Evolutionary conservation across 2,113 vertebrate species (phyloP).

Genomic region (Callithrix jacchus): DNA sequence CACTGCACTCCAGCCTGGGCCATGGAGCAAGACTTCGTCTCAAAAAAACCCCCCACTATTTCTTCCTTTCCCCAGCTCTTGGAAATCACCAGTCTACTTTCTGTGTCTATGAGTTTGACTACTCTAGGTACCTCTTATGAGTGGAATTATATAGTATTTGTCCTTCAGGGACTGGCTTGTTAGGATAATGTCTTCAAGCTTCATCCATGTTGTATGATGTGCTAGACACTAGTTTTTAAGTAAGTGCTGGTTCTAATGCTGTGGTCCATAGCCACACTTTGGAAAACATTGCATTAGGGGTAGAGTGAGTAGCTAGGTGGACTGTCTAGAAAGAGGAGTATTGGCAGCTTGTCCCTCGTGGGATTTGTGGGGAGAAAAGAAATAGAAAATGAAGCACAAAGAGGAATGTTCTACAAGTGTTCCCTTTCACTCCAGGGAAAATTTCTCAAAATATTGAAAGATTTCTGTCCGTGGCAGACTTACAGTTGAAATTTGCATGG

Average conservation of each 20-base stretch:
- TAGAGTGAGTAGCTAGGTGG: not conserved
- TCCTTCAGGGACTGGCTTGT: not conserved
- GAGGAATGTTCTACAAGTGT: not conserved
- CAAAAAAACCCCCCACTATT: not conserved
- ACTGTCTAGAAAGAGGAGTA: not conserved
- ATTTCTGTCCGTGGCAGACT: not conserved
- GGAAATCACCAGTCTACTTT: not conserved
- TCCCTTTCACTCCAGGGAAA: not conserved
- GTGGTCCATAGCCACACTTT: not conserved
- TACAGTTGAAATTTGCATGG: not conserved
- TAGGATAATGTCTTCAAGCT: not conserved
- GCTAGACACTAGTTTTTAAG: not conserved
- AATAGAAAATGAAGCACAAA: not conserved
- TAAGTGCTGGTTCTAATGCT: not conserved
- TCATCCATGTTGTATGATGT: not conserved
- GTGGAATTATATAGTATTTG: not conserved
- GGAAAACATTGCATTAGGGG: not conserved
- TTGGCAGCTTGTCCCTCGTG: not conserved
- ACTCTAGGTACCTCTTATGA: not conserved
- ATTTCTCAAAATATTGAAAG: not conserved
- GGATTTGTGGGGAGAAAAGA: not conserved
- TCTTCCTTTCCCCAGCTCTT: not conserved
- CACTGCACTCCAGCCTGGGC: too few species aligned
- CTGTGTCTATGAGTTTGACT: not conserved
- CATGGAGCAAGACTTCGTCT: too few species aligned